Evolutionary conservation across 2,113 vertebrate genomes (phyloP).

Genomic region (Crocuta crocuta): DNA sequence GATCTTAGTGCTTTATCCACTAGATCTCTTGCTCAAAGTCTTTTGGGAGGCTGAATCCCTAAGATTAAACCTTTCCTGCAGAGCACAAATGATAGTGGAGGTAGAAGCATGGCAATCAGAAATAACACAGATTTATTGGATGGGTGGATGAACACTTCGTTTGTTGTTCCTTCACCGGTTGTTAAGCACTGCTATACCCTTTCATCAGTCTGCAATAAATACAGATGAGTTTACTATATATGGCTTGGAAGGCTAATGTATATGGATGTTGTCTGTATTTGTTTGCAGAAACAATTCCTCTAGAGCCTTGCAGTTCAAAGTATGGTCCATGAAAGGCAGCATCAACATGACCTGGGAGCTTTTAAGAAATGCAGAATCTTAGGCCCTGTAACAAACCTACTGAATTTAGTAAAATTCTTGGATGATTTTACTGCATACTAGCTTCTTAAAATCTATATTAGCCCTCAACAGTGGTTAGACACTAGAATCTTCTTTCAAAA

Average conservation of each 20-base stretch:
- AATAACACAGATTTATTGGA: neutral
- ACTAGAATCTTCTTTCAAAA: neutral
- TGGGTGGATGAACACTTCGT: neutral
- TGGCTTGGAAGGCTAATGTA: neutral
- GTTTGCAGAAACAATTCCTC: neutral
- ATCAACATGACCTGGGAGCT: neutral
- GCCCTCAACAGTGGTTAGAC: neutral
- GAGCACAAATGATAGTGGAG: neutral
- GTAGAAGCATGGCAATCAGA: rapidly evolving
- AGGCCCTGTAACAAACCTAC: neutral
- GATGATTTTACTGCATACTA: neutral
- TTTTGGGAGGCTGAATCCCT: neutral
- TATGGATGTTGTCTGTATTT: neutral
- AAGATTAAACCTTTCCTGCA: neutral
- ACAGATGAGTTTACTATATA: neutral
- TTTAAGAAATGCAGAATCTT: neutral
- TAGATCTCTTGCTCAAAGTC: neutral
- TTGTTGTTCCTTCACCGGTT: neutral
- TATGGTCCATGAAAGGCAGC: neutral
- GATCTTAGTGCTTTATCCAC: neutral
- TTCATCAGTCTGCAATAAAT: neutral
- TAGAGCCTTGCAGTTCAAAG: neutral
- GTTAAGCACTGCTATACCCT: neutral
- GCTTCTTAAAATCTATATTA: neutral
- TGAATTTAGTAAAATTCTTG: neutral